Evolutionary conservation across 2,797 vertebrate species (phyloP).

Genomic region (Coluber constrictor): DNA sequence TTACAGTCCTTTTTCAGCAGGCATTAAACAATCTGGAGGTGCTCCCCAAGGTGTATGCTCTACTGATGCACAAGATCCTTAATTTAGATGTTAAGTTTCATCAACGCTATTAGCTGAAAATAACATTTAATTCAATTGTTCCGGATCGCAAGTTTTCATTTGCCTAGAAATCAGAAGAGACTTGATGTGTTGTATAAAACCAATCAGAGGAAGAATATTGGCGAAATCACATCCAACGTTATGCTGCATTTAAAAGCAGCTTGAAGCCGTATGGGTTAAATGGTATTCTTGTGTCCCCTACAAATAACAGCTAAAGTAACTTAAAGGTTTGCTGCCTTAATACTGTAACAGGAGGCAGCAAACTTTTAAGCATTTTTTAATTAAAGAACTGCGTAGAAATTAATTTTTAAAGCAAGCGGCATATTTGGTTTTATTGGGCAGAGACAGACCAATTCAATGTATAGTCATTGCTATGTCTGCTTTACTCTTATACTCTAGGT

Average conservation of each 20-base stretch:
- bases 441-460: not conserved
- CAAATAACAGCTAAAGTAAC: not conserved
- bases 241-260: not conserved
- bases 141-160: not conserved
- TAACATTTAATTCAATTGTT: not conserved
- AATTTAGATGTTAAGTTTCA: not conserved
- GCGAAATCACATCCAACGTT: not conserved
- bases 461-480: not conserved
- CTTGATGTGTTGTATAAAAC: not conserved
- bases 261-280: not conserved
- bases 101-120: constrained; percentile 14
- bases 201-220: not conserved
- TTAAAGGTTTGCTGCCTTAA: too few relatives aligned
- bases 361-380: not conserved
- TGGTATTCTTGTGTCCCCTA: not conserved
- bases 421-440: not conserved
- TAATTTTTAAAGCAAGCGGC: not conserved
- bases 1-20: not conserved
- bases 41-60: not conserved
- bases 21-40: not conserved
- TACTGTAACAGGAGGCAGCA: not conserved
- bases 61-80: not conserved
- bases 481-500: not conserved
- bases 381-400: not conserved
- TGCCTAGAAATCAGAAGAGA: not conserved